Percentiles rank a stretch among this genome's conserved stretches.
Evolutionary conservation across 2,797 vertebrate species (phyloP).

Genomic region (Pantherophis alleghaniensis): DNA sequence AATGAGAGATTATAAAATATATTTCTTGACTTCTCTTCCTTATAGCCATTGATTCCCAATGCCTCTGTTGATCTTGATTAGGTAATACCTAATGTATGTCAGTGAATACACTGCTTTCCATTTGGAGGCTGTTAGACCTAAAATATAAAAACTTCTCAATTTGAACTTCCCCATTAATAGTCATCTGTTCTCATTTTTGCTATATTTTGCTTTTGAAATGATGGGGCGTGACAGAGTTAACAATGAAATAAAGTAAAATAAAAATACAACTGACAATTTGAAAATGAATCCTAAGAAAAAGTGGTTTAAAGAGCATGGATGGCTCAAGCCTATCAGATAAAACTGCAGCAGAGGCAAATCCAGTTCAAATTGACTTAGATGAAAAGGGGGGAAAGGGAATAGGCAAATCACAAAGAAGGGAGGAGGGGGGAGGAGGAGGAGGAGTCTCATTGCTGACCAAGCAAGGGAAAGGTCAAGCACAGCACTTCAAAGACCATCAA

Average conservation of each 20-base stretch:
- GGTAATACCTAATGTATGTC: background rate
- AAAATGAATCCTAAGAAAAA: background rate
- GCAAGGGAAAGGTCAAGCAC: background rate
- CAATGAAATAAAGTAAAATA: slow-evolving; percentile 30
- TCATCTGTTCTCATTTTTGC: slow-evolving; percentile 17
- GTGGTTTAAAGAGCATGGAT: accelerated
- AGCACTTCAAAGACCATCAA: background rate
- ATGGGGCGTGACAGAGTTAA: slow-evolving; percentile 31
- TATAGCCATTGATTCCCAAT: background rate
- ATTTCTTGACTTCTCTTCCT: background rate
- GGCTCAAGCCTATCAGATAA: background rate
- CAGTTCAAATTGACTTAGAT: background rate
- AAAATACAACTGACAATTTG: slow-evolving; percentile 26
- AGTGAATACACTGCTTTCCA: background rate
- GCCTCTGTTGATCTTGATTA: background rate
- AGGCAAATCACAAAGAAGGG: background rate
- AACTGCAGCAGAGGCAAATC: background rate
- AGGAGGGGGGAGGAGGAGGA: no score
- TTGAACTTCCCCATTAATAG: background rate
- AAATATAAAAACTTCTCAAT: background rate
- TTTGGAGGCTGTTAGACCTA: background rate
- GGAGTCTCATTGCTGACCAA: background rate
- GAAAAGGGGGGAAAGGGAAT: background rate
- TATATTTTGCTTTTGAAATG: background rate
- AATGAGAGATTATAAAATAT: background rate